A percentile compares a stretch with the other conserved stretches of the same genome.
phyloP scores from a whole-genome alignment of 2,888 invertebrate genomes.

The Subacronicta megacephala region DNA sequence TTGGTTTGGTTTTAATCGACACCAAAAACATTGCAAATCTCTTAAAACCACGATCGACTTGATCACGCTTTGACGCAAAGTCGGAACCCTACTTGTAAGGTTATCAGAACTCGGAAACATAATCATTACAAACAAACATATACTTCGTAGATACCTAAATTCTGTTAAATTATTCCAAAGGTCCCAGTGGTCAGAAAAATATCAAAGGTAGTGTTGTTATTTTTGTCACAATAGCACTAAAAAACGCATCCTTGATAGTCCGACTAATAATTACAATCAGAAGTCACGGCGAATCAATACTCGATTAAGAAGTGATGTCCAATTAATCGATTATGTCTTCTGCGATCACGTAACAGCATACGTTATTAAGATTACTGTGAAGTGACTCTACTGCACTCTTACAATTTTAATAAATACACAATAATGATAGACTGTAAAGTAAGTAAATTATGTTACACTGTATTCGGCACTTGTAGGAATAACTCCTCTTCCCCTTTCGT shows the following conservation, averaged over 20 bases:
- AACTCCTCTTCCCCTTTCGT: too few species aligned
- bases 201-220: not conserved
- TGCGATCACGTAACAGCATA: not conserved
- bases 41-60: too few species aligned
- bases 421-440: constrained; percentile 22
- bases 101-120: too few species aligned
- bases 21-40: too few species aligned
- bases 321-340: constrained; percentile 12
- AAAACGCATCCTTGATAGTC: not conserved
- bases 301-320: constrained; percentile 16
- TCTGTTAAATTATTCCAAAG: too few species aligned
- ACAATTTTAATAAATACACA: not conserved
- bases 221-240: not conserved
- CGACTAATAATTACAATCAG: constrained; percentile 18
- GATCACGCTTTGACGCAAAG: too few species aligned
- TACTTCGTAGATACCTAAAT: too few species aligned
- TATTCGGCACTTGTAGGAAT: too few species aligned
- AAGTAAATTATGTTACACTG: constrained; percentile 6
- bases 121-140: too few species aligned
- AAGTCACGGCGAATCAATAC: constrained; percentile 37
- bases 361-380: not conserved
- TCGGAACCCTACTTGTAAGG: too few species aligned
- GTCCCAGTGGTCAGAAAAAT: not conserved
- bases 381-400: not conserved
- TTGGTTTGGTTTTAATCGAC: too few species aligned